Base-by-base conservation (phyloP, 2,113 vertebrate species). In the Lepus timidus region DNA sequence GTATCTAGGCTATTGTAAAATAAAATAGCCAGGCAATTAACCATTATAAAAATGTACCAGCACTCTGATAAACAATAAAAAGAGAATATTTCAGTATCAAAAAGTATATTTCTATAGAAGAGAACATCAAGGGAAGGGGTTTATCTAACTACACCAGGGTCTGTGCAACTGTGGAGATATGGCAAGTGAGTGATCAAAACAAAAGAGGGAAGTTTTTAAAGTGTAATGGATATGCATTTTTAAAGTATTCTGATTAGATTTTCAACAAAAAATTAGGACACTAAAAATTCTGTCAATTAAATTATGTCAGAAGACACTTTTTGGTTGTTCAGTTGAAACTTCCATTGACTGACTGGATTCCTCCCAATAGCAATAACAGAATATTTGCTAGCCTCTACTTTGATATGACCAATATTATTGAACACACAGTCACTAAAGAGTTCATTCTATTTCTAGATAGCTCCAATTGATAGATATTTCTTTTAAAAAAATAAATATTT, bases 1-100 rank as follows among this genome's bases (percentile, higher is more conserved):
- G 49, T 58, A 81, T 86, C 79, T 68, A 79, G 82, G 39, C 78
- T 92, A 95, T 49, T 62, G 55, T n/a, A 95, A 95, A 96, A 95
- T 88, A 80, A 97, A 96, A 17, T 44, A 84, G 70, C 80, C 49
- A 14, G 23, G 22, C 23, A 90, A 71, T 97, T 94, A 94, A 2
- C n/a, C 71, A 51, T 33, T 55, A 1, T 27, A 36, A 17, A 44
- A 29, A 23, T 1, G 2, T 1, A 84, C 39, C 23, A 70, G 65
- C 79, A 49, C 29, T 61, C 27, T 83, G 5, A 4, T 3, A 78
- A 31, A 44, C 79, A 89, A 33, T 78, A 29, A 91, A 95, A 81
- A 78, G 20, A 27, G 49, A 27, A 73, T 68, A 25, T 27, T 6
- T 23, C 9, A 7, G 9, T n/a, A 16, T 68, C n/a, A 88, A 87